Base-by-base conservation (phyloP, 2,797 vertebrate genomes). In the Salarias fasciatus region DNA sequence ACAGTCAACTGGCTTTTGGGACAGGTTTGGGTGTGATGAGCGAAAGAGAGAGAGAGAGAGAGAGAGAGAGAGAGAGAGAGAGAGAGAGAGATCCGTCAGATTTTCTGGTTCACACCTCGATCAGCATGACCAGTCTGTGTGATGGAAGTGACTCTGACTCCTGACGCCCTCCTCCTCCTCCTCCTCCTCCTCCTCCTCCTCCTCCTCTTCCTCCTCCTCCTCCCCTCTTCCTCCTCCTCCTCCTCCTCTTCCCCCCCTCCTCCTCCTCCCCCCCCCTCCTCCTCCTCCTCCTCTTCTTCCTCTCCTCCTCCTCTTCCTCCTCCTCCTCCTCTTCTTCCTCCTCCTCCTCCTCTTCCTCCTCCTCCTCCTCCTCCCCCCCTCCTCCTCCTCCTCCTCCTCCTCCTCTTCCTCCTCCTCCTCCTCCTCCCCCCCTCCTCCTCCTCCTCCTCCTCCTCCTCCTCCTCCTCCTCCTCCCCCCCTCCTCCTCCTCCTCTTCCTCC, bases 61-160 rank as follows among this genome's bases (percentile, higher is more conserved):
- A n/a, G n/a, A n/a, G n/a, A n/a, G n/a, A n/a, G n/a, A n/a, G n/a
- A n/a, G n/a, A n/a, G n/a, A n/a, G n/a, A n/a, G n/a, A n/a, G n/a
- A n/a, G n/a, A n/a, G n/a, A n/a, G 53, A 72, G 56, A 70, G 65
- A 71, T 86, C 84, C 80, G 85, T 87, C 82, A 74, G 82, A 68
- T 82, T 79, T 71, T 71, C 62, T 49, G 68, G 53, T 87, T 86
- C 84, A 79, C 86, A 86, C 84, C 77, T 88, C 49, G 51, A 84
- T 84, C 81, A 80, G n/a, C n/a, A n/a, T n/a, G 72, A 71, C 48
- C 66, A 66, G 74, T 72, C 45, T 75, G 43, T 49, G 69, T 84
- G 85, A 86, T 14, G 62, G 81, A 85, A 89, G 77, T 66, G 69
- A 87, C 73, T 79, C 66, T 77, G 80, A 84, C 82, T 74, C 77